phyloP scores from a whole-genome alignment of 2,113 vertebrate species.

The Myodes glareolus region DNA sequence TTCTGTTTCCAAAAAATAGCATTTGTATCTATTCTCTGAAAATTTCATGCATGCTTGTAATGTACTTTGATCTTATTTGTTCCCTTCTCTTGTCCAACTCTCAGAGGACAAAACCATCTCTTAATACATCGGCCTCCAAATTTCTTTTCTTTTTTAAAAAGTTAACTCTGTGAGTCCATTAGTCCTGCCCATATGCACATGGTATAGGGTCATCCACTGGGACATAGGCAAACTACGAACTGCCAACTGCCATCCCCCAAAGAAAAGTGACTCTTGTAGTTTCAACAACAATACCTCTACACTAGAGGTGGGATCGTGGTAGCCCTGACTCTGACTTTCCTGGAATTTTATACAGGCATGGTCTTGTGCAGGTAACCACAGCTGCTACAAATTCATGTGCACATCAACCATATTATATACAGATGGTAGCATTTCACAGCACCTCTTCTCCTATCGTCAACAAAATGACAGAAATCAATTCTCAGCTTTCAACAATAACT shows the following conservation, averaged over 20 bases:
- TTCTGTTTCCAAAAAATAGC: no score
- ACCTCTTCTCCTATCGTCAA: fast-evolving
- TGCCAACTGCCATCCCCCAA: not conserved
- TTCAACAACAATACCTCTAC: not conserved
- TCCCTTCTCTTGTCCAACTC: no score
- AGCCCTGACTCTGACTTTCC: no score
- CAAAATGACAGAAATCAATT: not conserved
- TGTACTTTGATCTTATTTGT: not conserved
- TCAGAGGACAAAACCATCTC: no score
- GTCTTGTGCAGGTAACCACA: not conserved
- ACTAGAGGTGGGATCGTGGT: not conserved
- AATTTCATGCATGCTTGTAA: not conserved
- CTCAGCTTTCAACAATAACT: not conserved
- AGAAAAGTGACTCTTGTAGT: not conserved
- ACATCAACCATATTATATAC: not conserved
- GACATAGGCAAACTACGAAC: no score
- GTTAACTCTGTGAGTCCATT: not conserved
- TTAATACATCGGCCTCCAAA: not conserved
- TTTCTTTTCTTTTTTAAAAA: not conserved
- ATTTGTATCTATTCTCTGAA: not conserved
- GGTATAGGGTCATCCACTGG: not conserved
- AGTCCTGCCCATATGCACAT: not conserved
- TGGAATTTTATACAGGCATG: not conserved
- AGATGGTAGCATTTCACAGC: not conserved
- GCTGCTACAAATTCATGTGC: not conserved